A percentile compares a stretch with the other conserved stretches of the same genome.
Conservation (phyloP, 2,888 invertebrate species). For the Gymnocheta viridis region DNA sequence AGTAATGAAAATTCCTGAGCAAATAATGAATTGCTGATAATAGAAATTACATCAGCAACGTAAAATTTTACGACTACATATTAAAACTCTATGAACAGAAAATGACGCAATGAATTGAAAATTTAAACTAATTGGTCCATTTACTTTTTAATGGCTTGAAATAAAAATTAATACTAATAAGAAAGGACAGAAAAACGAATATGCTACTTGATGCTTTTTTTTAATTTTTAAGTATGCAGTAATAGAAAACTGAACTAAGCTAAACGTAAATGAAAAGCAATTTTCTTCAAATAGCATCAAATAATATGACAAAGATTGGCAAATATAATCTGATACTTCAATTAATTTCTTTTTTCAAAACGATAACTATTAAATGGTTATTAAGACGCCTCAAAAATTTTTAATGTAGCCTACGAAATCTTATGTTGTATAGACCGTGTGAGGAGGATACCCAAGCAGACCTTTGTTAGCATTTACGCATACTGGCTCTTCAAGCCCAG, state of each 20-base stretch:
- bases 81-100: background rate
- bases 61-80: conserved; percentile 17
- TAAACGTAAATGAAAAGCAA: background rate
- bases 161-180: background rate
- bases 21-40: conserved; percentile 54
- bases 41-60: conserved; percentile 44
- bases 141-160: conserved; percentile 15
- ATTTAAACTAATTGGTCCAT: conserved; percentile 30
- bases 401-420: too few species aligned
- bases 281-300: background rate
- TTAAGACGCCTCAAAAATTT: too few species aligned
- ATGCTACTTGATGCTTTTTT: background rate
- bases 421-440: too few species aligned
- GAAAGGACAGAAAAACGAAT: background rate
- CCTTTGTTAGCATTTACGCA: too few species aligned
- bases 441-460: too few species aligned
- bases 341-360: too few species aligned
- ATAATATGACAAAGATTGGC: too few species aligned
- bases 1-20: conserved; percentile 41
- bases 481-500: too few species aligned
- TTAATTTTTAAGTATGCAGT: background rate
- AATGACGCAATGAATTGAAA: conserved; percentile 15
- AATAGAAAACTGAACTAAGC: background rate
- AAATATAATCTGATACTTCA: too few species aligned
- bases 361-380: too few species aligned